A percentile compares a stretch with the other conserved stretches of the same genome.
These are phyloP conservation scores for Tubulanus polymorphus DNA, from an alignment of 2,888 invertebrate species.

Conservation along the genomic window DNA sequence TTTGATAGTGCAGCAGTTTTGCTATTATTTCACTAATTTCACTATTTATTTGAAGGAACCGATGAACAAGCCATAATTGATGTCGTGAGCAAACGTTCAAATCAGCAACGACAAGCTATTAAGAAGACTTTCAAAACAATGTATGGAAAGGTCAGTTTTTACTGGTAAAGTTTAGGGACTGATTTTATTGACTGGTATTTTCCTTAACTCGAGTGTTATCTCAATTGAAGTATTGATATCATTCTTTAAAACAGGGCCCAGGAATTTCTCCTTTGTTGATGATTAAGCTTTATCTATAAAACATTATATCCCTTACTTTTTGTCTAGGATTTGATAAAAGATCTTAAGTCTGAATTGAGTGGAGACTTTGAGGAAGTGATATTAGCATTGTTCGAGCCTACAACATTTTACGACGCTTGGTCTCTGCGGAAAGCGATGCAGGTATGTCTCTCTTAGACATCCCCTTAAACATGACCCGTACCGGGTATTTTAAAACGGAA, in stretches of 20 bases:
- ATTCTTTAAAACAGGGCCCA: background rate
- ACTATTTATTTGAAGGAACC: slow-evolving; percentile 32
- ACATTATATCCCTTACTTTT: background rate
- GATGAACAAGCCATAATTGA: slow-evolving; percentile 36
- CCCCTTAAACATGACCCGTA: too few relatives aligned
- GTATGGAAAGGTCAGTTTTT: slow-evolving; percentile 32
- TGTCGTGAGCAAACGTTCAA: slow-evolving; percentile 28
- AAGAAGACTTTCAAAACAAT: slow-evolving; percentile 32
- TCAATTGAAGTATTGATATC: too few relatives aligned
- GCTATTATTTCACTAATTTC: too few relatives aligned
- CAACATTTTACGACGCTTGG: slow-evolving; percentile 44
- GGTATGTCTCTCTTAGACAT: slow-evolving; percentile 27
- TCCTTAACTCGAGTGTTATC: too few relatives aligned
- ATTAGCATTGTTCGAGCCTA: slow-evolving; percentile 41
- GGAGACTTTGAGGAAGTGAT: slow-evolving; percentile 43
- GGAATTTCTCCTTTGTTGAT: too few relatives aligned
- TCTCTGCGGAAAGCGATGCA: slow-evolving; percentile 39
- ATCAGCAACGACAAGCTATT: slow-evolving; percentile 31
- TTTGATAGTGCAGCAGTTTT: too few relatives aligned
- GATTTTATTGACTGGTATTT: too few relatives aligned
- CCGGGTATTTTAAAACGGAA: too few relatives aligned
- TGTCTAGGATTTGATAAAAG: slow-evolving; percentile 40
- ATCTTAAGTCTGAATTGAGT: slow-evolving; percentile 45
- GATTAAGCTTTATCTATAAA: background rate
- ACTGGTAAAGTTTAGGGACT: too few relatives aligned